phyloP scores from a whole-genome alignment of 2,888 invertebrate species.

The Lumbricus terrestris region DNA sequence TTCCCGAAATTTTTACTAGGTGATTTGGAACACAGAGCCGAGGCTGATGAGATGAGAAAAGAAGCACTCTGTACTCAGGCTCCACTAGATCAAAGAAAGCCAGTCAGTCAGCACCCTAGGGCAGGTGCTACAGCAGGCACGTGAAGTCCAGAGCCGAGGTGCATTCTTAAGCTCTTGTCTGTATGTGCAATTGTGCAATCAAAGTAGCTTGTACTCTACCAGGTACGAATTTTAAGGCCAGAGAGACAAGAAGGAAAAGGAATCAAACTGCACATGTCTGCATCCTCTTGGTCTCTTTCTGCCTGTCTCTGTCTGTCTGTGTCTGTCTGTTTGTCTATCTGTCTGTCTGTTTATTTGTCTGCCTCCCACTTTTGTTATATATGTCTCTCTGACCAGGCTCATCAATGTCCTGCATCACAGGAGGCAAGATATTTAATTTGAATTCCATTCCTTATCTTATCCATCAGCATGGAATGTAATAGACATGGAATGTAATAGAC shows the following conservation, averaged over 20 bases:
- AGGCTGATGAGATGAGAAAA: neutral
- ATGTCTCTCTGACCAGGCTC: neutral
- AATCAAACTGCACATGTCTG: neutral
- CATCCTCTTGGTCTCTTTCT: constrained; percentile 6
- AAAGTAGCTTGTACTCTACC: neutral
- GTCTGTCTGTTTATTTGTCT: neutral
- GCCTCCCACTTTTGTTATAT: neutral
- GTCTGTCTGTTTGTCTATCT: neutral
- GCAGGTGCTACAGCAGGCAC: constrained; percentile 3
- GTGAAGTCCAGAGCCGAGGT: neutral
- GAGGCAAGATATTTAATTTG: neutral
- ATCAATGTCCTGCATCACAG: neutral
- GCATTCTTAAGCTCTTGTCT: neutral
- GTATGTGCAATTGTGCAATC: neutral
- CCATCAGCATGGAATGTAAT: neutral
- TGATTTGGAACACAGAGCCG: neutral
- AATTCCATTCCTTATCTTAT: neutral
- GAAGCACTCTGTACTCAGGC: neutral
- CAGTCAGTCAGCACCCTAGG: neutral
- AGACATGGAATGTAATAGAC: neutral
- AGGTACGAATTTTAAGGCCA: neutral
- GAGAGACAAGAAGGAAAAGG: neutral
- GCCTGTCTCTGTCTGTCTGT: neutral
- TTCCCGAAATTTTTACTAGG: neutral
- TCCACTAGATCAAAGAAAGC: neutral